Evolutionary conservation across 2,888 invertebrate species (phyloP).

Genomic region (Ernsta delagoae): DNA sequence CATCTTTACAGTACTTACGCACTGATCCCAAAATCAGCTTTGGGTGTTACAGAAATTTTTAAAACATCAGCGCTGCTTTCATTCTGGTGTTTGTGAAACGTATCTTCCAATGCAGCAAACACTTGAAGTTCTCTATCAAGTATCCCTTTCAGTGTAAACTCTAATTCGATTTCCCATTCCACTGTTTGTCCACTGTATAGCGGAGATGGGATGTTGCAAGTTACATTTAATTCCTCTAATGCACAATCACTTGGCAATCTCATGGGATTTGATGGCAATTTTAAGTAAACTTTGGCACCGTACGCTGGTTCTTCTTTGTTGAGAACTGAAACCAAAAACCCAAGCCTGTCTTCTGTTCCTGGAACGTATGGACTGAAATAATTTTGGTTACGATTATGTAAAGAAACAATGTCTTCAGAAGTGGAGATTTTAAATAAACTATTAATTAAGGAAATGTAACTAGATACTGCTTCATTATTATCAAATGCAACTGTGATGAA

Average conservation of each 20-base stretch:
- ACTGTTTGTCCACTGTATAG: constrained; percentile 57
- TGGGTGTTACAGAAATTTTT: constrained; percentile 54
- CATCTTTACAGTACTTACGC: constrained; percentile 57
- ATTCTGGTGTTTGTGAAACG: constrained; percentile 57
- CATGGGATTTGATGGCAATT: constrained; percentile 61
- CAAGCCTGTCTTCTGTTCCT: constrained; percentile 61
- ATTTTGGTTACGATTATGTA: constrained; percentile 11
- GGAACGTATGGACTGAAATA: constrained; percentile 65
- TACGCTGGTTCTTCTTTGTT: constrained; percentile 75
- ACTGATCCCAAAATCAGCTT: constrained; percentile 57
- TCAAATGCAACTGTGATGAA: background rate
- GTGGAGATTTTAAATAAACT: background rate
- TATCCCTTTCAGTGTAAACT: constrained; percentile 55
- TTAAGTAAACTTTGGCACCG: constrained; percentile 62
- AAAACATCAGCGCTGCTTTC: constrained; percentile 50
- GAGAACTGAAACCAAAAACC: constrained; percentile 59
- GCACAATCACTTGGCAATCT: constrained; percentile 67
- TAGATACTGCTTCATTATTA: no score
- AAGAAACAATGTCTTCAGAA: background rate
- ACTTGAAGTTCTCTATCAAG: constrained; percentile 52
- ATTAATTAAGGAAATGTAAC: background rate
- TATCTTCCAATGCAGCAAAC: constrained; percentile 58
- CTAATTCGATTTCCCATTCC: constrained; percentile 69
- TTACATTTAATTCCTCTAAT: constrained; percentile 57
- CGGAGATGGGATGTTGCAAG: constrained; percentile 65